Evolutionary conservation across 1,140 invertebrate genomes (phyloP), one percentile per base, ranked within the genome.

Genomic region (Drosophila sturtevanti): DNA sequence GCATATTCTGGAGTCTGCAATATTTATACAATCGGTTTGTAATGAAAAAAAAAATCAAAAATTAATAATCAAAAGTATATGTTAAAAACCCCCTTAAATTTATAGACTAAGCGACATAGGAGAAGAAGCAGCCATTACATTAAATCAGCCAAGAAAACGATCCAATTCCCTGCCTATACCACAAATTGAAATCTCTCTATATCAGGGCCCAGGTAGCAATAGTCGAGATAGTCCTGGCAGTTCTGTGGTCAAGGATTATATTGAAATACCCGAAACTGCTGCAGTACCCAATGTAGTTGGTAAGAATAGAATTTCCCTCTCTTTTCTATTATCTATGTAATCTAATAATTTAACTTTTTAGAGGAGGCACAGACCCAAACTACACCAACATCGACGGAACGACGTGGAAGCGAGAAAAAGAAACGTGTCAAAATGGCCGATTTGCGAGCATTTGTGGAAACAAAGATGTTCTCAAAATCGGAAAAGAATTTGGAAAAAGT

Each of bases 1-100:
- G 99, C 1, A 95, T 99, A 24, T 97, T 96, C 93, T 99, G 99
- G 99, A 98, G 97, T 24, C 92, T 99, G n/a, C 96, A 98, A 91
- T 99, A 96, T 92, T 93, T 98, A 48, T 96, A 97, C 76, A 96
- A 97, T 85, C 95, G 97, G 97, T 62, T 21, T 1, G 38, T 18
- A 14, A 0, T 18, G 0, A 7, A 0, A 31, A 31, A 3, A 6
- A 0, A 31, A 14, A 0, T 18, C 1, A 7, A 0, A 31, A 31
- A 3, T 31, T 1, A 31, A 31, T 31, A 24, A 24, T 24, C 22
- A 2, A 24, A 3, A 21, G 2, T 1, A 4, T 3, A 38, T 0
- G 9, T 35, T n/a, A 22, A 31, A 24, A 58, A 22, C 10, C 12
- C 4, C 11, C 11, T 91, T 91, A 44, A 60, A 6, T 12, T 41